These are phyloP conservation scores for Siniperca undulata DNA, from an alignment of 2,797 vertebrate genomes.

Conservation along the genomic window DNA sequence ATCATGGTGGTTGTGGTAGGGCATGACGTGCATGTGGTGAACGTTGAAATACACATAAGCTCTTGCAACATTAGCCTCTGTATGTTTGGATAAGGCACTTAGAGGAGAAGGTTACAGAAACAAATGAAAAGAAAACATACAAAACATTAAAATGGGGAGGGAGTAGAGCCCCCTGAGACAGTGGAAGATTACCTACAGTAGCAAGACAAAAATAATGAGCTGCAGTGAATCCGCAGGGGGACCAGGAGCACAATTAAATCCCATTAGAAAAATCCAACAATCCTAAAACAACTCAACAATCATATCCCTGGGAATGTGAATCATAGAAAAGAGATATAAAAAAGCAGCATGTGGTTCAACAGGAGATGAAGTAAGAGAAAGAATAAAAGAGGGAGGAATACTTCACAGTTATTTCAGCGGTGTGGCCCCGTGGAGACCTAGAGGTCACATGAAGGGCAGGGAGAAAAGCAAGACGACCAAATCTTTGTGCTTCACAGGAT, in stretches of 20 bases:
- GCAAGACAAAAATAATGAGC: conserved; percentile 69
- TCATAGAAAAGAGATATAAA: conserved; percentile 18
- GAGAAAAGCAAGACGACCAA: conserved; percentile 66
- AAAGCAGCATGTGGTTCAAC: conserved; percentile 2
- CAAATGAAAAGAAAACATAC: conserved; percentile 48
- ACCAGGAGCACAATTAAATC: conserved; percentile 43
- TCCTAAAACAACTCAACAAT: conserved; percentile 51
- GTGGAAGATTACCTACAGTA: conserved; percentile 64
- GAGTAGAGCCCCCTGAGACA: conserved; percentile 48
- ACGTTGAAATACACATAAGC: conserved; percentile 26
- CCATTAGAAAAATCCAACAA: conserved; percentile 47
- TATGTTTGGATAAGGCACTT: conserved; percentile 12
- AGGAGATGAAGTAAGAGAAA: conserved; percentile 4
- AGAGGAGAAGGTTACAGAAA: conserved; percentile 43
- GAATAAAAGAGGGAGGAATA: conserved; percentile 15
- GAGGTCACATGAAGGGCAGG: conserved; percentile 74
- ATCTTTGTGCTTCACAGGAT: conserved; percentile 65
- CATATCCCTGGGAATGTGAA: conserved; percentile 34
- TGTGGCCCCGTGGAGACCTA: conserved; percentile 38
- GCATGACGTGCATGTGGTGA: not conserved
- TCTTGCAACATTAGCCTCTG: conserved; percentile 4
- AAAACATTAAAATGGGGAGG: conserved; percentile 51
- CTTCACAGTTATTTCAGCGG: conserved; percentile 24
- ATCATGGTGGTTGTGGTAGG: not conserved
- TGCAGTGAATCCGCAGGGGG: conserved; percentile 48